A percentile compares a stretch with the other conserved stretches of the same genome.
These are phyloP conservation scores for Cancer borealis DNA, from an alignment of 2,888 invertebrate genomes.

Conservation along the genomic window DNA sequence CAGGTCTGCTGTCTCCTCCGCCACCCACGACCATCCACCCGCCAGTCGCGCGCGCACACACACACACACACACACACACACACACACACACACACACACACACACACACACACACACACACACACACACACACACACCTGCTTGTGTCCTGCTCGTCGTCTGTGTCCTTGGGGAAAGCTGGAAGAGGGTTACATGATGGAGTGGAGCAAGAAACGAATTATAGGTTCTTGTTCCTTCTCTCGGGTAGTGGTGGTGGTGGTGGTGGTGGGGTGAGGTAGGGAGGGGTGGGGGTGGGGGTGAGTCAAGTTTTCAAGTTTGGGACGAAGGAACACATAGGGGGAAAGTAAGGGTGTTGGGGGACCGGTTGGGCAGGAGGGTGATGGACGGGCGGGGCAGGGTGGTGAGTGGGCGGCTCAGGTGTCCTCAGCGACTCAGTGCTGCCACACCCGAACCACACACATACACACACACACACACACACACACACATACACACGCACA, in stretches of 20 bases:
- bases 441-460: slow-evolving; percentile 1
- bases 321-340: slow-evolving; percentile 31
- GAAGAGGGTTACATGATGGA: slow-evolving; percentile 27
- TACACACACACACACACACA: neutral
- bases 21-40: neutral
- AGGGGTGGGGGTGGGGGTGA: neutral
- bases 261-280: neutral
- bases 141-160: neutral
- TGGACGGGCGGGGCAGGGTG: neutral
- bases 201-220: slow-evolving; percentile 33
- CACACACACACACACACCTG: neutral
- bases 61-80: neutral
- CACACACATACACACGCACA: neutral
- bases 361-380: slow-evolving; percentile 13
- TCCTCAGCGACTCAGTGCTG: slow-evolving; percentile 48
- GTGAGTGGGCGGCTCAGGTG: slow-evolving; percentile 52
- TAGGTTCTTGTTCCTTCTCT: neutral
- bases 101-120: too few species aligned
- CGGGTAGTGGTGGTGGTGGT: neutral
- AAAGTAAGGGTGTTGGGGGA: slow-evolving; percentile 1
- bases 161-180: neutral
- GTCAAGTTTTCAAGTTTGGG: slow-evolving; percentile 15
- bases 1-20: slow-evolving; percentile 47
- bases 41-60: neutral
- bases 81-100: too few species aligned